Percentiles rank a stretch among this genome's conserved stretches.
These are phyloP conservation scores for Tenthredo amoena DNA, from an alignment of 2,888 invertebrate species.

Conservation along the genomic window DNA sequence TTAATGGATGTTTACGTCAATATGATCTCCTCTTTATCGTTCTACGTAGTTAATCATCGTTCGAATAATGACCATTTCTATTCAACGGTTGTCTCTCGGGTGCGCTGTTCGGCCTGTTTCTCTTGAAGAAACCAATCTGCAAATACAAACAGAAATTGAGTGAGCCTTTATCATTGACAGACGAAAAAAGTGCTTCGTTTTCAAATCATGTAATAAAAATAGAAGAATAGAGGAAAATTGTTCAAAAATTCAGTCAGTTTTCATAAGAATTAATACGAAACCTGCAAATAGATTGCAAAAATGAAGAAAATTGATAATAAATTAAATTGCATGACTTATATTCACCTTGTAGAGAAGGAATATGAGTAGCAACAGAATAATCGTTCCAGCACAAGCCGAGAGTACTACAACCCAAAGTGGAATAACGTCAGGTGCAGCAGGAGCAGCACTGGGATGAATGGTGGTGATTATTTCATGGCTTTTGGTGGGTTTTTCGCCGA, in stretches of 20 bases:
- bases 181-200: not conserved
- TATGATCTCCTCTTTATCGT: not conserved
- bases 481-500: conserved; percentile 80
- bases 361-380: conserved; percentile 88
- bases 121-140: conserved; percentile 96
- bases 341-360: conserved; percentile 90
- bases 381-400: conserved; percentile 90
- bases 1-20: not conserved
- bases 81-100: conserved; percentile 92
- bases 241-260: too few species aligned
- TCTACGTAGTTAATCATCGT: not conserved
- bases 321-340: conserved; percentile 43
- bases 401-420: conserved; percentile 93
- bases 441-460: conserved; percentile 84
- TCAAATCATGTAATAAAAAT: not conserved
- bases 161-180: too few species aligned
- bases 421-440: conserved; percentile 83
- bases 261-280: not conserved
- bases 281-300: conserved; percentile 11
- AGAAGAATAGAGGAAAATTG: too few species aligned
- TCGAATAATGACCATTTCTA: conserved; percentile 83
- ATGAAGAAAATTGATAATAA: conserved; percentile 32
- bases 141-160: conserved; percentile 64
- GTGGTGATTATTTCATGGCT: conserved; percentile 87
- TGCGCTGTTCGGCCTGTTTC: conserved; percentile 90